phyloP scores from a whole-genome alignment of 1,140 invertebrate genomes.

The Formica selysi region DNA sequence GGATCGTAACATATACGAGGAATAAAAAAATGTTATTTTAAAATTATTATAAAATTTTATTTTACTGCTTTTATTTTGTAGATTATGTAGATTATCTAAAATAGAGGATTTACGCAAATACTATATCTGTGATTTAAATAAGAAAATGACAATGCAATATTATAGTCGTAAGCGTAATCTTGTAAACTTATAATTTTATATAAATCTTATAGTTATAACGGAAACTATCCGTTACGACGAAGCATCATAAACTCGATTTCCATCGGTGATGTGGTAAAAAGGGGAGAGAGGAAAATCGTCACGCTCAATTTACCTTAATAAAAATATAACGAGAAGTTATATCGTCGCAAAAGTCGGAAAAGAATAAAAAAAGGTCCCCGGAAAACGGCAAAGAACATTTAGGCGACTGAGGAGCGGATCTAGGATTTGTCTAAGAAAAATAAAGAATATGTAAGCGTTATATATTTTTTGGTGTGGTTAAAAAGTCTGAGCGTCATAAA shows the following conservation, averaged over 20 bases:
- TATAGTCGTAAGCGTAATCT: neutral
- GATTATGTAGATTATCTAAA: too few species aligned
- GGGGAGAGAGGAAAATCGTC: neutral
- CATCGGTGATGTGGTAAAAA: neutral
- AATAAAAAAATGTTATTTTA: neutral
- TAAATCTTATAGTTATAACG: neutral
- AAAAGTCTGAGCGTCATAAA: neutral
- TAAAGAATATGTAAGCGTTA: neutral
- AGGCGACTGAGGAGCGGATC: neutral
- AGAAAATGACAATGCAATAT: neutral
- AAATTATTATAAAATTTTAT: neutral
- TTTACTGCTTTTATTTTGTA: too few species aligned
- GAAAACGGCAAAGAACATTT: neutral
- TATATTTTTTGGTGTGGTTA: neutral
- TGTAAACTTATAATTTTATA: neutral
- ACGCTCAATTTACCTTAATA: neutral
- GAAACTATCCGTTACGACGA: neutral
- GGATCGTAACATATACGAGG: neutral
- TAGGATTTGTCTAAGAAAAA: neutral
- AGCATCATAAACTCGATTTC: neutral
- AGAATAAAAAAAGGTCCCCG: neutral
- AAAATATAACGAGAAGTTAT: neutral
- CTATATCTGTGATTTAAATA: constrained; percentile 7
- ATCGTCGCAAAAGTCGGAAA: neutral
- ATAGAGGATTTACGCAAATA: neutral